phyloP scores from a whole-genome alignment of 2,888 invertebrate species.

The Dryobota labecula region DNA sequence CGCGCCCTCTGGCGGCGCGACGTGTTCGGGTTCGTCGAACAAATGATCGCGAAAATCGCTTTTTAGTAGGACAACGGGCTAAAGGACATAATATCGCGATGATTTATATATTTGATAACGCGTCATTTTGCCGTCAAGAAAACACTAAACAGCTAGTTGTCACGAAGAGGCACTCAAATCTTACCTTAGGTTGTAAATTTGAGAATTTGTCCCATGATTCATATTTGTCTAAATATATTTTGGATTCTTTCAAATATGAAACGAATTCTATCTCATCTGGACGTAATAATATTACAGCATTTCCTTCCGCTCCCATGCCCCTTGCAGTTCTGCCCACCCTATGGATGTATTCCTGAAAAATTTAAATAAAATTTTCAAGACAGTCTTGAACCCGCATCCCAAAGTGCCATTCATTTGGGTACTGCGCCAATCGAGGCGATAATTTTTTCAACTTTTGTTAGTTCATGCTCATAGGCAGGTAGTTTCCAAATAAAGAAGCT shows the following conservation, averaged over 20 bases:
- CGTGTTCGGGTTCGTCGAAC: neutral
- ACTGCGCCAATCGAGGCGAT: neutral
- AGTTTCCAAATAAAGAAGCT: neutral
- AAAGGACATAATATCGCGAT: neutral
- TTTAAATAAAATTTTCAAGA: neutral
- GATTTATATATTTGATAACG: neutral
- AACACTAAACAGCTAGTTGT: neutral
- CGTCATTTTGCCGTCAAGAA: neutral
- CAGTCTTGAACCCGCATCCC: neutral
- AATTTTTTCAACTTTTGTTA: neutral
- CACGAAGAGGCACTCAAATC: too few relatives aligned
- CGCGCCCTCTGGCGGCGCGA: neutral
- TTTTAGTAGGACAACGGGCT: neutral
- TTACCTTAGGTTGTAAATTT: constrained; percentile 84
- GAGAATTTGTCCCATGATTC: constrained; percentile 84
- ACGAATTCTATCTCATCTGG: constrained; percentile 99
- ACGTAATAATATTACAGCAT: constrained; percentile 96
- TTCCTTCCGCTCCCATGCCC: constrained; percentile 97
- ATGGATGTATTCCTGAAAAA: constrained; percentile 98
- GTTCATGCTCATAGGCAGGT: neutral
- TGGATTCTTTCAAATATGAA: constrained; percentile 96
- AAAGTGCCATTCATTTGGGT: too few relatives aligned
- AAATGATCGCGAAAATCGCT: neutral
- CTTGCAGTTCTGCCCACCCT: constrained; percentile 99
- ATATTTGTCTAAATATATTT: constrained; percentile 97